Evolutionary conservation across 35 echinoderm and acorn worm genomes (phyloP).

Genomic region (Eucidaris tribuloides): DNA sequence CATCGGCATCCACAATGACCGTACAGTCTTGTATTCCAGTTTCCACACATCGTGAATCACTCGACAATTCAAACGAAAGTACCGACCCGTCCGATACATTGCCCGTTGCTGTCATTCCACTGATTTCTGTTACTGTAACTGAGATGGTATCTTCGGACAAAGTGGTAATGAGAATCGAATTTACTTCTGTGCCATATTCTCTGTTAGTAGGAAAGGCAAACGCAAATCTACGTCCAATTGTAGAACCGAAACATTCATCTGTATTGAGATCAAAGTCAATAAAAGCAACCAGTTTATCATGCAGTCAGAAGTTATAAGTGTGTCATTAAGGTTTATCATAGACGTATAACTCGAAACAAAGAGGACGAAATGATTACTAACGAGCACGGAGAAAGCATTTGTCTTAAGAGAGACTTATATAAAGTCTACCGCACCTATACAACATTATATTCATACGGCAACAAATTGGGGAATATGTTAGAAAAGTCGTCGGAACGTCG

Average conservation of each 20-base stretch:
- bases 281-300: too few relatives aligned
- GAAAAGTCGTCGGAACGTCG: too few relatives aligned
- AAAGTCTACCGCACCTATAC: too few relatives aligned
- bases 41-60: background rate
- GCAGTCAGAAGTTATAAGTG: too few relatives aligned
- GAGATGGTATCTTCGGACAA: background rate
- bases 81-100: background rate
- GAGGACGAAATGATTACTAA: too few relatives aligned
- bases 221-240: background rate
- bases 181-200: background rate
- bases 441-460: too few relatives aligned
- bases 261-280: too few relatives aligned
- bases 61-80: background rate
- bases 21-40: background rate
- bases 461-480: too few relatives aligned
- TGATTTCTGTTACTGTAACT: background rate
- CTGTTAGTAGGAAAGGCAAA: conserved; percentile 3
- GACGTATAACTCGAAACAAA: too few relatives aligned
- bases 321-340: too few relatives aligned
- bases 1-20: background rate
- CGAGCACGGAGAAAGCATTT: too few relatives aligned
- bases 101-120: background rate
- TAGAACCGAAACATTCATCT: conserved; percentile 13
- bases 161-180: background rate
- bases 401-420: too few relatives aligned